These are phyloP conservation scores for Neelides folsomi DNA, from an alignment of 2,888 invertebrate genomes.

Conservation along the genomic window DNA sequence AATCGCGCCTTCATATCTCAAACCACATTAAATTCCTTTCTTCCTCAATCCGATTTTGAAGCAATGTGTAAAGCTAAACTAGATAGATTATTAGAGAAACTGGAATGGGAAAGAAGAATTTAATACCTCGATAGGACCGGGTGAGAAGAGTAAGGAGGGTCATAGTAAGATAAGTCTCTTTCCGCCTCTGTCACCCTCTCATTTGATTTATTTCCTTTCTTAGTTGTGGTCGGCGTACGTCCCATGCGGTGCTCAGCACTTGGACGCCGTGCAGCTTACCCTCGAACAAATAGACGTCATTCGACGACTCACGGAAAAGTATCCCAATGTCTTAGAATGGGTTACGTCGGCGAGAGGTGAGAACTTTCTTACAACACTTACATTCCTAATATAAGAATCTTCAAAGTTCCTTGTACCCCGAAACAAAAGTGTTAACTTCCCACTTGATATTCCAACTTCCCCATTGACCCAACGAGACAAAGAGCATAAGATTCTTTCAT, in stretches of 20 bases:
- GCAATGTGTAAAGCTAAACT: not conserved
- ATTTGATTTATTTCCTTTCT: slow-evolving; percentile 11
- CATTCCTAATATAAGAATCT: too few species aligned
- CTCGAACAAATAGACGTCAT: slow-evolving; percentile 77
- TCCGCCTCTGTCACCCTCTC: not conserved
- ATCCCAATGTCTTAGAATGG: slow-evolving; percentile 60
- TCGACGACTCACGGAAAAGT: slow-evolving; percentile 62
- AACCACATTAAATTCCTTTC: not conserved
- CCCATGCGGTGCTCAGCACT: slow-evolving; percentile 65
- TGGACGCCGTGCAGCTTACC: slow-evolving; percentile 69
- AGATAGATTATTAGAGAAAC: too few species aligned
- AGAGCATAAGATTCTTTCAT: too few species aligned
- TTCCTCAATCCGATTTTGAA: not conserved
- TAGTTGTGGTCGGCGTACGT: slow-evolving; percentile 83
- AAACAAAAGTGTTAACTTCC: too few species aligned
- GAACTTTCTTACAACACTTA: too few species aligned
- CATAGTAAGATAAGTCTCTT: too few species aligned
- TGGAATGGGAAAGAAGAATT: too few species aligned
- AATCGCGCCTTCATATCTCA: not conserved
- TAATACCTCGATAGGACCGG: too few species aligned
- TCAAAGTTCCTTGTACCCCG: too few species aligned
- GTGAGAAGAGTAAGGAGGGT: too few species aligned
- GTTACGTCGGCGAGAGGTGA: slow-evolving; percentile 67
- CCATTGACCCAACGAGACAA: too few species aligned
- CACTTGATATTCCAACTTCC: too few species aligned